A percentile compares a stretch with the other conserved stretches of the same genome.
phyloP scores from a whole-genome alignment of 2,797 vertebrate genomes.

The Oreonectes daqikongensis region DNA sequence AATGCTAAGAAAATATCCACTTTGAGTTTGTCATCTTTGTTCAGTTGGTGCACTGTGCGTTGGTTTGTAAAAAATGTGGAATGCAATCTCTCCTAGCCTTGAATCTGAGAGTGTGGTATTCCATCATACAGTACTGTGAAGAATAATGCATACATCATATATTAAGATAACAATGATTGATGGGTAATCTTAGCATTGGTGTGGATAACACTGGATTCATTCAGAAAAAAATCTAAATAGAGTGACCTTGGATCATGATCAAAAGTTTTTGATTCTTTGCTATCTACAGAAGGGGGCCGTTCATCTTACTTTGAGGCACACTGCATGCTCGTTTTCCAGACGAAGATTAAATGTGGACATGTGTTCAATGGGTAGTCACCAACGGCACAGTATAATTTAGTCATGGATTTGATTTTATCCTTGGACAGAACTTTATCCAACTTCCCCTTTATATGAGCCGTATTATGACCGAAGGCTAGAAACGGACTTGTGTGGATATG shows the following conservation, averaged over 20 bases:
- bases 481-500: constrained; percentile 19
- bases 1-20: constrained; percentile 2
- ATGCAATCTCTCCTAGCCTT: constrained; percentile 10
- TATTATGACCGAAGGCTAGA: constrained; percentile 22
- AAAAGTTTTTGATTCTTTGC: constrained; percentile 15
- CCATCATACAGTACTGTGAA: background rate
- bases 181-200: constrained; percentile 2
- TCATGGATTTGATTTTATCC: constrained; percentile 37
- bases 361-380: constrained; percentile 18
- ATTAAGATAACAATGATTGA: constrained; percentile 25
- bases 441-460: constrained; percentile 24
- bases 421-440: constrained; percentile 25
- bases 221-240: constrained; percentile 22
- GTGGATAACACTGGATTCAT: constrained; percentile 17
- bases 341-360: constrained; percentile 10
- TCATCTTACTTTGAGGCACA: constrained; percentile 25
- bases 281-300: constrained; percentile 11
- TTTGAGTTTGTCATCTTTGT: background rate
- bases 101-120: constrained; percentile 6
- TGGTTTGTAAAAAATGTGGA: background rate
- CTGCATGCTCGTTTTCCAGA: constrained; percentile 12
- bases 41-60: background rate
- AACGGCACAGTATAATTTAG: constrained; percentile 17
- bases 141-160: constrained; percentile 7
- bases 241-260: constrained; percentile 27